A percentile compares a stretch with the other conserved stretches of the same genome.
Evolutionary conservation across 2,113 vertebrate species (phyloP).

Genomic region (Toxotes jaculatrix): DNA sequence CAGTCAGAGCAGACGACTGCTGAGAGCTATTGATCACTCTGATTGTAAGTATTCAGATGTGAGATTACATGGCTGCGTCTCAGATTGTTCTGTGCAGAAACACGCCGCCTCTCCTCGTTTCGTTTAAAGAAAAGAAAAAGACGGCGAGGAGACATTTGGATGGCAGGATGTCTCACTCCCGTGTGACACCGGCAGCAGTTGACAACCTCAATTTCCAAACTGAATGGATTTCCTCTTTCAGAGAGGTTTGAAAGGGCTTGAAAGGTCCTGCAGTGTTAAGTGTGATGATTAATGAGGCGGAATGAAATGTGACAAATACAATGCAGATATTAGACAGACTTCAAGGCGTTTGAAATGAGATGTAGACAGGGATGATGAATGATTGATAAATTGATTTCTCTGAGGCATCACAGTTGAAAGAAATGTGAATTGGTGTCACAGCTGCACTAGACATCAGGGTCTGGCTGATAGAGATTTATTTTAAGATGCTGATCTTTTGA

Average conservation of each 20-base stretch:
- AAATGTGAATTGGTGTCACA: not conserved
- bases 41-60: not conserved
- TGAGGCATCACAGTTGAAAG: not conserved
- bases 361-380: not conserved
- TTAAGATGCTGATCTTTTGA: not conserved
- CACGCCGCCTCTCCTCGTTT: not conserved
- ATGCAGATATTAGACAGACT: slow-evolving; percentile 9
- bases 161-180: not conserved
- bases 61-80: not conserved
- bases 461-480: not conserved
- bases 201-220: slow-evolving; percentile 42
- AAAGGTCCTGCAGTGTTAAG: too few species aligned
- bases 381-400: slow-evolving; percentile 2
- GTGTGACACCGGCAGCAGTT: not conserved
- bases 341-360: not conserved
- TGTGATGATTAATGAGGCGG: slow-evolving; percentile 36
- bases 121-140: not conserved
- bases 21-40: not conserved
- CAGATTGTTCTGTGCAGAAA: not conserved
- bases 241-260: not conserved
- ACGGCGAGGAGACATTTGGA: not conserved
- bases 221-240: slow-evolving; percentile 26
- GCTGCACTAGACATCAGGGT: not conserved
- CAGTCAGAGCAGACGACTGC: not conserved
- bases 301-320: slow-evolving; percentile 10